Percentiles rank a stretch among this genome's conserved stretches.
Conservation (phyloP, 2,888 invertebrate species). For the Ischnura elegans region DNA sequence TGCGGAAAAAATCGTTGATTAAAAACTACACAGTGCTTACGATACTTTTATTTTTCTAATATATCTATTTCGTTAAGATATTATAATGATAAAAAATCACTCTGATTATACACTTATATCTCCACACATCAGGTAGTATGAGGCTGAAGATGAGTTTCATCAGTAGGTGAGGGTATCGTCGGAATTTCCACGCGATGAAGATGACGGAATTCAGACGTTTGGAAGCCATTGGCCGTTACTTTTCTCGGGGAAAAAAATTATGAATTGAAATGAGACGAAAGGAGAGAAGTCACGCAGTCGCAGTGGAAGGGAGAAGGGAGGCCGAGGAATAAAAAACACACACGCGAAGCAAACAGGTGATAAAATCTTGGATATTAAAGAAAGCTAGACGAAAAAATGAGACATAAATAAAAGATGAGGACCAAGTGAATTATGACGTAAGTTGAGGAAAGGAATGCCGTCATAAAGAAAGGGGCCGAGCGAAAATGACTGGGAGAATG, state of each 20-base stretch:
- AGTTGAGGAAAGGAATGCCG: slow-evolving; percentile 14
- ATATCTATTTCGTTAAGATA: no score
- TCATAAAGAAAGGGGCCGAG: neutral
- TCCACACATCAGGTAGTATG: no score
- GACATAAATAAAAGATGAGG: neutral
- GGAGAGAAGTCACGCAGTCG: neutral
- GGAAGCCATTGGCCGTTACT: neutral
- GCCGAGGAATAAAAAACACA: neutral
- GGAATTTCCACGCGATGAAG: neutral
- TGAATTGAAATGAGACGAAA: neutral
- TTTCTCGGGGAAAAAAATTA: neutral
- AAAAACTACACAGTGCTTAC: no score
- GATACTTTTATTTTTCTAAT: no score
- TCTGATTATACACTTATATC: no score
- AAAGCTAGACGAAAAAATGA: neutral
- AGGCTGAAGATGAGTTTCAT: neutral
- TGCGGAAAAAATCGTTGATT: no score
- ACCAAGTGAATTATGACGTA: slow-evolving; percentile 23
- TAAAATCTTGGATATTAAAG: slow-evolving; percentile 10
- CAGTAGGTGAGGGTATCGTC: neutral
- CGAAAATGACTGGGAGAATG: slow-evolving; percentile 23
- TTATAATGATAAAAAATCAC: no score
- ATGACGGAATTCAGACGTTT: slow-evolving; percentile 44
- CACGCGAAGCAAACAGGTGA: neutral
- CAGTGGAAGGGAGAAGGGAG: neutral